Evolutionary conservation across 2,113 vertebrate species (phyloP).

Genomic region (Heloderma charlesbogerti): DNA sequence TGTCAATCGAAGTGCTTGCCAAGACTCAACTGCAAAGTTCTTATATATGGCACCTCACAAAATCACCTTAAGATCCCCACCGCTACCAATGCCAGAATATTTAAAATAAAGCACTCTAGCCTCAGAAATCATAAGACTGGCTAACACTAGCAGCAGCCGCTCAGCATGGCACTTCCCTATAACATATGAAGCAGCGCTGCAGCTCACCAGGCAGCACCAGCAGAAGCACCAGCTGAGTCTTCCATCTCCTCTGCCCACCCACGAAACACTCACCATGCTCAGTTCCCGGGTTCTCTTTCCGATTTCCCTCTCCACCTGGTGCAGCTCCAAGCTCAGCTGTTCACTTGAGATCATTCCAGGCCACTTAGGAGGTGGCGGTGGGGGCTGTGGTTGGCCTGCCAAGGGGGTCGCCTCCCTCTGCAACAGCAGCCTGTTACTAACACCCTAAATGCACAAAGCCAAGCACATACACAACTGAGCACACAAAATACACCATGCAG

Average conservation of each 20-base stretch:
- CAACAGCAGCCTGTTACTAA: slow-evolving; percentile 90
- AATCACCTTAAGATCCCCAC: not conserved
- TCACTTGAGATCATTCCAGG: slow-evolving; percentile 91
- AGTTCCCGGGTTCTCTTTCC: slow-evolving; percentile 95
- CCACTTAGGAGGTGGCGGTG: slow-evolving; percentile 87
- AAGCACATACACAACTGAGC: slow-evolving; percentile 78
- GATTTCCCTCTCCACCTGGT: slow-evolving; percentile 97
- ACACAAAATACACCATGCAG: slow-evolving; percentile 49
- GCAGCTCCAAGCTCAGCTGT: slow-evolving; percentile 95
- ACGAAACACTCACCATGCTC: slow-evolving; percentile 85
- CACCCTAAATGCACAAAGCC: slow-evolving; percentile 82
- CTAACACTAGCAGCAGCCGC: slow-evolving; percentile 21
- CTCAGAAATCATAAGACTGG: slow-evolving; percentile 2
- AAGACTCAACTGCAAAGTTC: not conserved
- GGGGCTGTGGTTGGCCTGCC: slow-evolving; percentile 82
- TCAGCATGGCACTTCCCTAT: slow-evolving; percentile 7
- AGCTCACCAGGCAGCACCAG: not conserved
- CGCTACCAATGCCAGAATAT: not conserved
- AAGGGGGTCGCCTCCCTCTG: slow-evolving; percentile 90
- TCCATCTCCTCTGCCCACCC: slow-evolving; percentile 26
- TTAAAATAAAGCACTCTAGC: slow-evolving; percentile 24
- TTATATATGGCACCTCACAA: not conserved
- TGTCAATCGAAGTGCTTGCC: slow-evolving; percentile 24
- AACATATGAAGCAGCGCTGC: slow-evolving; percentile 7
- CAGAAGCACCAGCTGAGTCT: not conserved